Evolutionary conservation across 1,140 invertebrate genomes (phyloP), one percentile per base, ranked within the genome.

Genomic region (Thaumetopoea pityocampa): DNA sequence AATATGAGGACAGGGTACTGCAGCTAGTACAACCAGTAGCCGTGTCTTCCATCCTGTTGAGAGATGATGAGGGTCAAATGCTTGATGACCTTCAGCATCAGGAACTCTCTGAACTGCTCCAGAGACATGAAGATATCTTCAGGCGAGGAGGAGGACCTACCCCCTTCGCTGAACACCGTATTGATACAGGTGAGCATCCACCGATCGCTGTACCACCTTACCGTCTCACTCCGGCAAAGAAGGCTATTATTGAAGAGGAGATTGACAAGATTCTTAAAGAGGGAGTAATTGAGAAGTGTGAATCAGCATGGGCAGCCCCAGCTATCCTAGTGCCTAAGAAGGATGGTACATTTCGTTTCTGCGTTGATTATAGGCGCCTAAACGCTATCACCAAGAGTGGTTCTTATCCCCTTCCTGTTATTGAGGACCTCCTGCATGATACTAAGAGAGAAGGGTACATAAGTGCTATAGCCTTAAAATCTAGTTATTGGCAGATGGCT

Each of bases 391-490:
- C 47, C 6, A 36, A 43, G 9, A 17, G 12, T 1, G 40, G 43
- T 32, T 5, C 14, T 6, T 89, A 85, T 58, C 87, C 88, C 0
- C 41, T 90, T 3, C 88, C 87, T 1, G 51, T 69, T 3, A 86
- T 89, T 3, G 76, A 85, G 14, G 74, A 87, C 5, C 51, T 70
- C 1, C 41, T 90, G 11, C 52, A 81, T 27, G 12, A 23, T 0
- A 42, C 88, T 11, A 59, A 56, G 5, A 52, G 58, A 3, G 42
- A 53, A 4, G 47, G 52, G 15, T 77, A 57, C 16, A 86, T 87
- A 43, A 62, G 65, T 2, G 71, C 70, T 0, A 27, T 88, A 8
- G 87, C 88, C 62, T 36, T 86, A 3, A 52, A 41, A 2, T 42
- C 66, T 55, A 72, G 79, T 4, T 88, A 86, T 52, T 81, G 69